Conservation (phyloP, 2,113 vertebrate genomes). For the Oreochromis aureus region DNA sequence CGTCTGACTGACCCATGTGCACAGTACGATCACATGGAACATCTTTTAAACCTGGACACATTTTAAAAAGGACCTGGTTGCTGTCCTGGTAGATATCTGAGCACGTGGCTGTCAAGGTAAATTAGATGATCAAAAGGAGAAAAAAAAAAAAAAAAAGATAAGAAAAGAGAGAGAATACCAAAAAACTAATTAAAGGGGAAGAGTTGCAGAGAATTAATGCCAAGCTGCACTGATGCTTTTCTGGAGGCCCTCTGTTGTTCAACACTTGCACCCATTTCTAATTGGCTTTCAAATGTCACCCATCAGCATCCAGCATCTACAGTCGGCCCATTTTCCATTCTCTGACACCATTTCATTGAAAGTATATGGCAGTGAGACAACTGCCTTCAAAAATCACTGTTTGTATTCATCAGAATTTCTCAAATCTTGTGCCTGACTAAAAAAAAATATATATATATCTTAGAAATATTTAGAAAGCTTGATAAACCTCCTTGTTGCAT, state of each 20-base stretch:
- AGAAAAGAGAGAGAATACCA: not conserved
- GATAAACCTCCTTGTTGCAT: not conserved
- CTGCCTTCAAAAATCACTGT: not conserved
- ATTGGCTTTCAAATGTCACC: not conserved
- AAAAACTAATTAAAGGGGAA: fast-evolving
- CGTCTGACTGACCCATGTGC: slow-evolving; percentile 86
- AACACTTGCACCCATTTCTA: not conserved
- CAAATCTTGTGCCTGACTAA: fast-evolving
- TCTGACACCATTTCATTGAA: not conserved
- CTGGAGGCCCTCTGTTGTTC: not conserved
- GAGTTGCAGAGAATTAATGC: not conserved
- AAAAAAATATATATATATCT: not conserved
- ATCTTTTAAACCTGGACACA: slow-evolving; percentile 87
- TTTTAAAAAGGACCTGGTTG: slow-evolving; percentile 89
- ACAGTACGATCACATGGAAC: slow-evolving; percentile 85
- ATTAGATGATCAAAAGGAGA: not conserved
- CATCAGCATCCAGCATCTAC: not conserved
- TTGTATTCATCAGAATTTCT: not conserved
- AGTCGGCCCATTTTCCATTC: not conserved
- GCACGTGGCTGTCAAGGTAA: slow-evolving; percentile 67
- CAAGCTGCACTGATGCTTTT: not conserved
- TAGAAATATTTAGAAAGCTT: not conserved
- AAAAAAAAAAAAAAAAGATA: not conserved
- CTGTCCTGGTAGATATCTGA: slow-evolving; percentile 93
- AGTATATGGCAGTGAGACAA: not conserved